Conservation (phyloP, 2,888 invertebrate genomes). For the Diogma glabrata region DNA sequence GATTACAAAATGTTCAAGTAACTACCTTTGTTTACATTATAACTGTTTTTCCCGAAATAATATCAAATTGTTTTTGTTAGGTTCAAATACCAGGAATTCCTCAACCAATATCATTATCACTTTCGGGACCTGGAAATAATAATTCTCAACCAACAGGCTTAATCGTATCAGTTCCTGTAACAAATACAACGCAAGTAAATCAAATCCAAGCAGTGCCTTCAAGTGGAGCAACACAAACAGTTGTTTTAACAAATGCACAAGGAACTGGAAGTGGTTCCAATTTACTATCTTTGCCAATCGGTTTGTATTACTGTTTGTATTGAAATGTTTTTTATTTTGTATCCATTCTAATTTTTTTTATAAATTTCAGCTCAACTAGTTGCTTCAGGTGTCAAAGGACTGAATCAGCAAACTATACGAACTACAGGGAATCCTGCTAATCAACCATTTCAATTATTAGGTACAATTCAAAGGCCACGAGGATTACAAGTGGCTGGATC, state of each 20-base stretch:
- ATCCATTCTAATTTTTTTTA: slow-evolving; percentile 10
- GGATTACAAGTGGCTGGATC: slow-evolving; percentile 34
- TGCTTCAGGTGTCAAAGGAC: slow-evolving; percentile 49
- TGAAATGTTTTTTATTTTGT: slow-evolving; percentile 1
- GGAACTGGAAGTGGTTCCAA: slow-evolving; percentile 31
- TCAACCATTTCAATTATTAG: slow-evolving; percentile 28
- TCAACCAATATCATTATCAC: slow-evolving; percentile 71
- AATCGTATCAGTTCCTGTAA: slow-evolving; percentile 54
- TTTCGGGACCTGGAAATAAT: slow-evolving; percentile 38
- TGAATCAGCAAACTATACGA: slow-evolving; percentile 35
- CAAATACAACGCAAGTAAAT: slow-evolving; percentile 30
- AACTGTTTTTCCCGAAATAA: not conserved
- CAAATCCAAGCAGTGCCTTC: slow-evolving; percentile 21
- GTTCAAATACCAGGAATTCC: slow-evolving; percentile 74
- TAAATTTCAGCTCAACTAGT: slow-evolving; percentile 31
- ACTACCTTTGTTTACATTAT: not conserved
- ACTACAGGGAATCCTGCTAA: slow-evolving; percentile 26
- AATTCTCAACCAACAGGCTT: slow-evolving; percentile 41
- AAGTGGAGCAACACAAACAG: slow-evolving; percentile 31
- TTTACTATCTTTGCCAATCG: slow-evolving; percentile 50
- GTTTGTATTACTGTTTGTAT: slow-evolving; percentile 31
- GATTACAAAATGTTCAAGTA: slow-evolving; percentile 66
- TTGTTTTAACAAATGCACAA: slow-evolving; percentile 31
- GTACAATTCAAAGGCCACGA: slow-evolving; percentile 31
- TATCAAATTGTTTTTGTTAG: slow-evolving; percentile 26